Conservation (phyloP, 2,113 vertebrate species). For the Nothocercus nigrocapillus region DNA sequence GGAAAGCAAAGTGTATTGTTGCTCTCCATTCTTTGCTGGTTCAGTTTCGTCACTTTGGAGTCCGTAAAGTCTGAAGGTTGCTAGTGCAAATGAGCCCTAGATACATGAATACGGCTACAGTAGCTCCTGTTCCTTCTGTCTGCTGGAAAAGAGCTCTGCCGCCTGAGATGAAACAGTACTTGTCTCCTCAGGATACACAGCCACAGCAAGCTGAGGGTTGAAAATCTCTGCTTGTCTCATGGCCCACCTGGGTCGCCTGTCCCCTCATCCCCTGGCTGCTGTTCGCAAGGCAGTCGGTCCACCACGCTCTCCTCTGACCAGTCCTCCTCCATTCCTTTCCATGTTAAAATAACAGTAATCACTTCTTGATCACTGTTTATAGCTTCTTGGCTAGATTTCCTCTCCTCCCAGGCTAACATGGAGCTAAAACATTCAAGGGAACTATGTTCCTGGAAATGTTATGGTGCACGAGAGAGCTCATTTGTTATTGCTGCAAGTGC, state of each 20-base stretch:
- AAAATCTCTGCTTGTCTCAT: neutral
- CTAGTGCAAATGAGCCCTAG: neutral
- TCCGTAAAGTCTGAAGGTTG: neutral
- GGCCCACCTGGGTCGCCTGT: too few relatives aligned
- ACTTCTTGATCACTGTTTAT: neutral
- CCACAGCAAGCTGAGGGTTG: neutral
- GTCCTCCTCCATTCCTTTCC: neutral
- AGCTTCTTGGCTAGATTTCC: neutral
- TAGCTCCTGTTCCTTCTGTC: neutral
- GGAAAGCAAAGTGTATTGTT: neutral
- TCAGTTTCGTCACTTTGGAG: neutral
- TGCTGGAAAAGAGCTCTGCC: neutral
- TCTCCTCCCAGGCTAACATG: neutral
- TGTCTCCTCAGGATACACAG: neutral
- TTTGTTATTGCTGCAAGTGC: neutral
- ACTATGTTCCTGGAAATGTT: neutral
- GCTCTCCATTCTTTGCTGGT: neutral
- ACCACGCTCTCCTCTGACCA: neutral
- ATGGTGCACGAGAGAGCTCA: neutral
- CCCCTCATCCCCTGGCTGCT: neutral
- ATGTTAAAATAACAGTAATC: neutral
- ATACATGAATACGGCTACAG: neutral
- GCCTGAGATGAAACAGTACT: neutral
- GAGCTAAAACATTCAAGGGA: neutral
- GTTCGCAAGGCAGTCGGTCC: too few relatives aligned